Percentiles rank a stretch among this genome's conserved stretches.
Evolutionary conservation across 1,140 invertebrate species (phyloP).

Genomic region (Drosophila parabipectinata): DNA sequence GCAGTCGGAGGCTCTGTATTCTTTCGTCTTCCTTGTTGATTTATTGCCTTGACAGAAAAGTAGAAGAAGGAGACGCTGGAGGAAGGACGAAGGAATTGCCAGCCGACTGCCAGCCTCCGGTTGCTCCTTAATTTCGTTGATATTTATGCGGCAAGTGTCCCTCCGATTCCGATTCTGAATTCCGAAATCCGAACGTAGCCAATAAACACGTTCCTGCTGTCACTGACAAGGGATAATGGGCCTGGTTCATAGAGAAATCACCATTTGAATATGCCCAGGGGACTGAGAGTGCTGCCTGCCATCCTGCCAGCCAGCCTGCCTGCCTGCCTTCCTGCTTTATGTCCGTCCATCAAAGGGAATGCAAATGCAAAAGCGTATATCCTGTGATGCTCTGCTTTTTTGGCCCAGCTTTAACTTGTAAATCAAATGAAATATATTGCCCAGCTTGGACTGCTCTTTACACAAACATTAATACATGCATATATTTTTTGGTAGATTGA

Average conservation of each 20-base stretch:
- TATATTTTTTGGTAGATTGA: conserved; percentile 57
- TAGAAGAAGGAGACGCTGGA: neutral
- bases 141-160: conserved; percentile 80
- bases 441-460: conserved; percentile 2
- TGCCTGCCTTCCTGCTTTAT: neutral
- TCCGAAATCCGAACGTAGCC: conserved; percentile 46
- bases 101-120: conserved; percentile 14
- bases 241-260: conserved; percentile 58
- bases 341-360: conserved; percentile 69
- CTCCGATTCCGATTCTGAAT: conserved; percentile 4
- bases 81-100: conserved; percentile 25
- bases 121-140: conserved; percentile 81
- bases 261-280: conserved; percentile 77
- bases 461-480: conserved; percentile 58
- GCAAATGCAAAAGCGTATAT: conserved; percentile 69
- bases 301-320: neutral
- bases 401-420: conserved; percentile 51
- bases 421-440: conserved; percentile 80
- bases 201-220: conserved; percentile 75
- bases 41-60: conserved; percentile 60
- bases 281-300: conserved; percentile 9
- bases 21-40: conserved; percentile 60
- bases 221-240: conserved; percentile 80
- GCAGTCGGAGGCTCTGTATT: conserved; percentile 1
- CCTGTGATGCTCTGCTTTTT: conserved; percentile 25